Conservation (phyloP, 2,888 invertebrate species). For the Brenthis daphne region DNA sequence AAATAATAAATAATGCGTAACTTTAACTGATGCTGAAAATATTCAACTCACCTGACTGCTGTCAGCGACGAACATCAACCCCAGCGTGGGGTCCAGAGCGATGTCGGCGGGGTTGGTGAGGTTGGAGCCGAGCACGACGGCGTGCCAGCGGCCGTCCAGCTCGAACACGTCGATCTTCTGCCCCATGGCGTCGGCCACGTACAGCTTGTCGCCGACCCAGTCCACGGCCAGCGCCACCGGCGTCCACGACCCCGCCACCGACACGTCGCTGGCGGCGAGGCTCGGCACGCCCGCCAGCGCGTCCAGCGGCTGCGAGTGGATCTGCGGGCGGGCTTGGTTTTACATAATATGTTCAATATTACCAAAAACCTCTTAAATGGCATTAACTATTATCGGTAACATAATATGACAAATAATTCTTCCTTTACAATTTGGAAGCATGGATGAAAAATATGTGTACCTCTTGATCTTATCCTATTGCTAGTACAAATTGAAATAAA, state of each 20-base stretch:
- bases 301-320: constrained; percentile 83
- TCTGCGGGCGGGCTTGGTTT: constrained; percentile 57
- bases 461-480: too few species aligned
- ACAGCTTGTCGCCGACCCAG: constrained; percentile 98
- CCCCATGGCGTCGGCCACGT: constrained; percentile 95
- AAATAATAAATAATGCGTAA: neutral
- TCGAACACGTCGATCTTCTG: constrained; percentile 97
- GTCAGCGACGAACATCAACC: constrained; percentile 93
- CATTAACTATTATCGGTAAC: too few species aligned
- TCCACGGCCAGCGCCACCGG: constrained; percentile 96
- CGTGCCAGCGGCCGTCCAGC: constrained; percentile 92
- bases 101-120: constrained; percentile 95
- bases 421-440: too few species aligned
- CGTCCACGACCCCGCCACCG: constrained; percentile 92
- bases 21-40: neutral
- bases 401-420: too few species aligned
- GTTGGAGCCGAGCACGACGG: constrained; percentile 95
- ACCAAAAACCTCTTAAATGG: too few species aligned
- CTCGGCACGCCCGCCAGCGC: constrained; percentile 67
- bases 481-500: too few species aligned
- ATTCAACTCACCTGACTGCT: constrained; percentile 84
- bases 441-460: too few species aligned
- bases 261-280: constrained; percentile 84
- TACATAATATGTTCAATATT: neutral
- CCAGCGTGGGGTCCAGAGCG: constrained; percentile 95